Base-by-base conservation (phyloP, 2,113 vertebrate species). In the Tricholaema leucomelas region DNA sequence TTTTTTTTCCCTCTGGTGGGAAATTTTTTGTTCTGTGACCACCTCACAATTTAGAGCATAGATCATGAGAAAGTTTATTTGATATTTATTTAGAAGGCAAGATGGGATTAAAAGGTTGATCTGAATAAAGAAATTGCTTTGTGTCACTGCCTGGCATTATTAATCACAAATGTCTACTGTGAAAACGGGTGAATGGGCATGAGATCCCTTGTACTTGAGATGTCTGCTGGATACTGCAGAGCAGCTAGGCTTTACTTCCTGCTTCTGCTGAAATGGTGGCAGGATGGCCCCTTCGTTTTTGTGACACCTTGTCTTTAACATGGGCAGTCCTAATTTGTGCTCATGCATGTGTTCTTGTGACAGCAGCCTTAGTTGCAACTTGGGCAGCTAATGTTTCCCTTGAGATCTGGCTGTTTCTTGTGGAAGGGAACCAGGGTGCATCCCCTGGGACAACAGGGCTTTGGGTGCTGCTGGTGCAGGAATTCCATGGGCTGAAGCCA, bases 71-170 rank as follows among this genome's bases (percentile, higher is more conserved):
- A 27, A 90, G 23, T 92, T 94, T 95, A 28, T 79, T 50, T 90
- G 78, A 54, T 91, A 81, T 94, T 73, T 95, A 93, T 96, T 84
- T 54, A 74, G 92, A 86, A 88, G 65, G 84, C 9, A 5, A 94
- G 74, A 78, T 46, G n/a, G 25, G 56, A 87, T 84, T 93, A 76
- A 92, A 95, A 86, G 64, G 59, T 60, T 88, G 75, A 75, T 88
- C 84, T 85, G 84, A 95, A 94, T 91, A 95, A 96, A 95, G 17
- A 35, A 56, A 82, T 44, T 80, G 31, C 66, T 89, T 70, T 93
- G 87, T 91, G 87, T 95, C 67, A 31, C 52, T 0, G 30, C 60
- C 50, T 90, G 91, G 44, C 21, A 7, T 95, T 81, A 87, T 81
- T 85, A 48, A 71, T 85, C 24, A 52, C 20, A 21, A 48, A 54